phyloP scores from a whole-genome alignment of 2,113 vertebrate species.

The Strix uralensis region DNA sequence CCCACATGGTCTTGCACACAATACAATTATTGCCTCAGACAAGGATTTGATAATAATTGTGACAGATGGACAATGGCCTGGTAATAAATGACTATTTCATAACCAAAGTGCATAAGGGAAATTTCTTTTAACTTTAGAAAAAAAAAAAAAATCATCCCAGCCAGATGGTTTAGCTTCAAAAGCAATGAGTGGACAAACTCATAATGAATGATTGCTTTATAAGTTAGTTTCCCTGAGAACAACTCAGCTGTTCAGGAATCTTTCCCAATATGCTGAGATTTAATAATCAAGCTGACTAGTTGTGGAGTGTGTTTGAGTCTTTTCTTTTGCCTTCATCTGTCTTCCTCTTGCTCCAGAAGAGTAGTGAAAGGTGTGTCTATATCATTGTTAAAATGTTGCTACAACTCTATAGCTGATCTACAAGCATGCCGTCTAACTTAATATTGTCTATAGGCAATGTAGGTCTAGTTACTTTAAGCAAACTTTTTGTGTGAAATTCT shows the following conservation, averaged over 20 bases:
- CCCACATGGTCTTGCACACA: background rate
- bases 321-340: background rate
- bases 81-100: background rate
- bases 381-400: background rate
- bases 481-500: background rate
- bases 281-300: background rate
- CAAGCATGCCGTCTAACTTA: background rate
- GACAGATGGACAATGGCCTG: background rate
- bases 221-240: background rate
- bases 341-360: background rate
- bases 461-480: background rate
- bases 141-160: background rate
- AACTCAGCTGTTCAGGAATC: background rate
- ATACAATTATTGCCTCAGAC: background rate
- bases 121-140: background rate
- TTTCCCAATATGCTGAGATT: background rate
- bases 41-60: background rate
- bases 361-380: background rate
- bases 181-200: background rate
- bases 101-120: background rate
- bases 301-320: background rate
- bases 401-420: background rate
- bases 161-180: slow-evolving; percentile 1
- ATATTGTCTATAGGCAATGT: background rate
- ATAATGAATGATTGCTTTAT: background rate